A percentile compares a stretch with the other conserved stretches of the same genome.
phyloP scores from a whole-genome alignment of 2,797 vertebrate species.

The Otolemur crassicaudatus region DNA sequence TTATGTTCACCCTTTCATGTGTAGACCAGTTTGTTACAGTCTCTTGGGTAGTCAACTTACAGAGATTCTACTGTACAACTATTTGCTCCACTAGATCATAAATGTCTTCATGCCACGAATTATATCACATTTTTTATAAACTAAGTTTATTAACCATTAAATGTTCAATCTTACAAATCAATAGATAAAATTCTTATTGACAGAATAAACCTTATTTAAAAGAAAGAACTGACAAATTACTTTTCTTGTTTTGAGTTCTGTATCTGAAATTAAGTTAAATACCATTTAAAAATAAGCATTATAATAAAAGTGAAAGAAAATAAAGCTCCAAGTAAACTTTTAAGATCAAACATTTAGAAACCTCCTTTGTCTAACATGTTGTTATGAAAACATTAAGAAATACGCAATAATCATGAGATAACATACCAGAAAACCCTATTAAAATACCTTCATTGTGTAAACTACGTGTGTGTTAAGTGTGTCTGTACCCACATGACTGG shows the following conservation, averaged over 20 bases:
- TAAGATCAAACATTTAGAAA: slow-evolving; percentile 46
- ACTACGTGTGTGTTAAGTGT: not conserved
- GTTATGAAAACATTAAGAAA: slow-evolving; percentile 31
- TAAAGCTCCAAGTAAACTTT: slow-evolving; percentile 44
- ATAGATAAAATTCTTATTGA: slow-evolving; percentile 24
- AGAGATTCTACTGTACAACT: not conserved
- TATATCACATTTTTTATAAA: slow-evolving; percentile 34
- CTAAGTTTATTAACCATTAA: not conserved
- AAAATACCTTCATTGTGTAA: slow-evolving; percentile 27
- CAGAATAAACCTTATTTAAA: slow-evolving; percentile 17
- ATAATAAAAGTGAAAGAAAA: slow-evolving; percentile 40
- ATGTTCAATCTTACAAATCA: slow-evolving; percentile 19
- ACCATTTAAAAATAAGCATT: slow-evolving; percentile 47
- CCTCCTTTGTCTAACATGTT: not conserved
- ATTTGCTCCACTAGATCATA: slow-evolving; percentile 11
- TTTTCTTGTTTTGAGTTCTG: not conserved
- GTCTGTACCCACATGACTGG: not conserved
- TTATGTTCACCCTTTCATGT: no score
- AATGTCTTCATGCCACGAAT: slow-evolving; percentile 9
- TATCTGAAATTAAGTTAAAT: slow-evolving; percentile 31
- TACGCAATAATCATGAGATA: slow-evolving; percentile 25
- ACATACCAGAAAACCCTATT: not conserved
- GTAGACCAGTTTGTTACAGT: no score
- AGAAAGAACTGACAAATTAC: not conserved
- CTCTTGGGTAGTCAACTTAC: no score